Conservation (phyloP, 2,797 vertebrate genomes). For the Glossophaga mutica region DNA sequence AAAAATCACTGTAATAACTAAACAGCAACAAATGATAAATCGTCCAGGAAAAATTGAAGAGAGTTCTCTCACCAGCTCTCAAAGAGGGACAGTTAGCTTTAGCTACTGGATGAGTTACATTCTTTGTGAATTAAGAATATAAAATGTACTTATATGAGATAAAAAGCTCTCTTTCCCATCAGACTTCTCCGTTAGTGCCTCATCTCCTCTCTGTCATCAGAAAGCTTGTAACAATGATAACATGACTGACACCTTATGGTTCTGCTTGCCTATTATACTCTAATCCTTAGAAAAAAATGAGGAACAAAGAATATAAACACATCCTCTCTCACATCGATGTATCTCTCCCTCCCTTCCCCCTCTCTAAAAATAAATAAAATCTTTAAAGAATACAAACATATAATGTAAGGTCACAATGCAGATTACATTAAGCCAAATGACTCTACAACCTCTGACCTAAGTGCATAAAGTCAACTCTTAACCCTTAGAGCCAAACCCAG, state of each 20-base stretch:
- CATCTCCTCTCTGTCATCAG: background rate
- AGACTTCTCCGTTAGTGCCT: background rate
- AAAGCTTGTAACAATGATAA: background rate
- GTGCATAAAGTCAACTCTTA: background rate
- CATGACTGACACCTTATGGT: fast-evolving
- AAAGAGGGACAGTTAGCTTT: background rate
- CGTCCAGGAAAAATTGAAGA: background rate
- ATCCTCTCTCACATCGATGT: background rate
- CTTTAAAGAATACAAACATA: background rate
- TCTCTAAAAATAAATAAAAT: too few species aligned
- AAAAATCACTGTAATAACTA: constrained; percentile 12
- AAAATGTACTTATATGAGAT: background rate
- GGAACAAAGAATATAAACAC: background rate
- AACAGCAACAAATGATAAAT: background rate
- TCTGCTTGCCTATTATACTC: background rate
- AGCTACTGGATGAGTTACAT: background rate
- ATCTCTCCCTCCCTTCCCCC: background rate
- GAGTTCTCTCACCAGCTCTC: background rate
- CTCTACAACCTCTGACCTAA: background rate
- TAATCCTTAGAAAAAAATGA: background rate
- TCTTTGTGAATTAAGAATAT: constrained; percentile 9
- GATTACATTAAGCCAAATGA: background rate
- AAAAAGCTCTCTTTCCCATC: background rate
- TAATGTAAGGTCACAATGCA: background rate
- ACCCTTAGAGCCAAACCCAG: background rate